A percentile compares a stretch with the other conserved stretches of the same genome.
Evolutionary conservation across 2,797 vertebrate species (phyloP).

Genomic region (Periophthalmus magnuspinnatus): DNA sequence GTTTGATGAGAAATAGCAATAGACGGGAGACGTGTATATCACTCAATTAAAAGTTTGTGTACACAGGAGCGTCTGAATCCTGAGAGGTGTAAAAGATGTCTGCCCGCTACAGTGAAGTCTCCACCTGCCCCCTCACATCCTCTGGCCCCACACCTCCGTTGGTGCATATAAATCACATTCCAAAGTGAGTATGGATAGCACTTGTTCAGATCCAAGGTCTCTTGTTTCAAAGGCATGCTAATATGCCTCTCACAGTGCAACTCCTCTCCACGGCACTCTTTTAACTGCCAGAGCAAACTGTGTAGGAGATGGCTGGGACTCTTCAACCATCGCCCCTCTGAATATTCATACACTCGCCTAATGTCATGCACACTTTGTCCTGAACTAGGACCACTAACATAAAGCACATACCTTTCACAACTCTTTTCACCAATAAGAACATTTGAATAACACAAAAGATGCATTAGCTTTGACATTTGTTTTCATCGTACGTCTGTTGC

Average conservation of each 20-base stretch:
- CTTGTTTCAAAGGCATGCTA: conserved; percentile 77
- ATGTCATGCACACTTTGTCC: conserved; percentile 32
- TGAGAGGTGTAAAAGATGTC: conserved; percentile 36
- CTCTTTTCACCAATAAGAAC: neutral
- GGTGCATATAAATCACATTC: conserved; percentile 76
- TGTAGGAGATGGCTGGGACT: conserved; percentile 73
- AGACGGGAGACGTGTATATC: conserved; percentile 27
- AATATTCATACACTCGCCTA: conserved; percentile 66
- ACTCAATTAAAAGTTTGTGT: conserved; percentile 25
- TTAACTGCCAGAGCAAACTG: conserved; percentile 61
- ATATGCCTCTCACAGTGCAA: conserved; percentile 60
- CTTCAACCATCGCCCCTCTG: conserved; percentile 55
- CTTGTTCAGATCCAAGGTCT: conserved; percentile 73
- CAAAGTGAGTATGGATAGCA: conserved; percentile 69
- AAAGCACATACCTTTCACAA: neutral
- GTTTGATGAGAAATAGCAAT: conserved; percentile 33
- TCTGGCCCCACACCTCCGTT: conserved; percentile 66
- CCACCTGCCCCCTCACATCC: conserved; percentile 67
- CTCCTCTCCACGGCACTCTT: conserved; percentile 63
- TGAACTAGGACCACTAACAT: conserved; percentile 33
- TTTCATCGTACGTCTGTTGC: no score
- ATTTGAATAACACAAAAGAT: no score
- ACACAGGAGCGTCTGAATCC: conserved; percentile 43
- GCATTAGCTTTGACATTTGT: no score
- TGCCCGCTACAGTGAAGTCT: conserved; percentile 44